phyloP scores from a whole-genome alignment of 2,113 vertebrate genomes.

The Maccullochella peelii region DNA sequence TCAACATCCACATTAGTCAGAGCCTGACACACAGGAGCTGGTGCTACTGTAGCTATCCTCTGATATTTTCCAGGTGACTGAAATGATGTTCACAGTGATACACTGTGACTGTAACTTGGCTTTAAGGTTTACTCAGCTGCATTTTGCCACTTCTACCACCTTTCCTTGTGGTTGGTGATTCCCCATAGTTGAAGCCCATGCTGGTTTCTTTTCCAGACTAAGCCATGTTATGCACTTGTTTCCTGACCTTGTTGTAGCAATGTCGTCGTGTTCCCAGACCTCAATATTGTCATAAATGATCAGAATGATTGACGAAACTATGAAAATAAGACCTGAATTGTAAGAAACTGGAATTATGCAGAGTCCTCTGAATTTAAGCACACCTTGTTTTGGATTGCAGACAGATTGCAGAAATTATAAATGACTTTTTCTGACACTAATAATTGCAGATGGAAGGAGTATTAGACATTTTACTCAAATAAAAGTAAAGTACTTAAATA shows the following conservation, averaged over 20 bases:
- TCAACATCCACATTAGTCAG: conserved; percentile 41
- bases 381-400: too few species aligned
- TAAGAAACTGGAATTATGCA: too few species aligned
- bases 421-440: too few species aligned
- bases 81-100: conserved; percentile 3
- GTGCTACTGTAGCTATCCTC: neutral
- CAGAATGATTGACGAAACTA: neutral
- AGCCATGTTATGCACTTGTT: neutral
- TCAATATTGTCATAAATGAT: neutral
- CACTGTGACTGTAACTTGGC: neutral
- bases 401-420: too few species aligned
- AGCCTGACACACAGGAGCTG: neutral
- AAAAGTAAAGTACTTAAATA: too few species aligned
- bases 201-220: neutral
- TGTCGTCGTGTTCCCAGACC: neutral
- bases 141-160: neutral
- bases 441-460: too few species aligned
- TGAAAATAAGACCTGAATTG: neutral
- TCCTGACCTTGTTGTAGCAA: too few species aligned
- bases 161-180: neutral
- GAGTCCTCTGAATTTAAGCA: too few species aligned
- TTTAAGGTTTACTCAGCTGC: neutral
- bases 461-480: too few species aligned
- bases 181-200: neutral
- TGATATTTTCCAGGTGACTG: conserved; percentile 12